phyloP scores from a whole-genome alignment of 2,797 vertebrate species.

The Eutrigla gurnardus region DNA sequence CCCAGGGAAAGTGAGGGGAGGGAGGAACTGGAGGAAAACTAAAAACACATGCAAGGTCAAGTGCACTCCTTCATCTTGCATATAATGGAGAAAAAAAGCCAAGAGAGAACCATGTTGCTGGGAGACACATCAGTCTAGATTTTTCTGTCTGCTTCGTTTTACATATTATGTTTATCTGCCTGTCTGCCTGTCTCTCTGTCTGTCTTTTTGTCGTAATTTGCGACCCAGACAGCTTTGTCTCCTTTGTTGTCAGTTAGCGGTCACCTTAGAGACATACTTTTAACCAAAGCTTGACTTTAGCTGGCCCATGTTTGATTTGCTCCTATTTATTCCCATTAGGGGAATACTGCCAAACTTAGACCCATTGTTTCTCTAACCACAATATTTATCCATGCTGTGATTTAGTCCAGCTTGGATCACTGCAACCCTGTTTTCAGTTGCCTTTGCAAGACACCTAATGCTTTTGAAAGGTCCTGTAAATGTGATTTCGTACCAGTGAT shows the following conservation, averaged over 20 bases:
- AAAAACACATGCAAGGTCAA: constrained; percentile 80
- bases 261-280: background rate
- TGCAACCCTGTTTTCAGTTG: background rate
- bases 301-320: background rate
- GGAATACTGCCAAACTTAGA: background rate
- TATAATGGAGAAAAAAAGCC: constrained; percentile 43
- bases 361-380: background rate
- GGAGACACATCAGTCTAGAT: constrained; percentile 25
- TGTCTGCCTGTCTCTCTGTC: too few species aligned
- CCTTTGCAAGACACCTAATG: background rate
- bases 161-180: background rate
- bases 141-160: constrained; percentile 22
- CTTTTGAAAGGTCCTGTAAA: constrained; percentile 2
- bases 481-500: background rate
- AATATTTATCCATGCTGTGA: constrained; percentile 2
- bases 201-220: background rate
- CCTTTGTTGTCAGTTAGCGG: background rate
- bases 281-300: background rate
- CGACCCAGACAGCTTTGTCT: background rate
- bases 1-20: constrained; percentile 50
- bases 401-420: background rate
- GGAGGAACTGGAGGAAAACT: constrained; percentile 67
- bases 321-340: background rate
- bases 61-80: constrained; percentile 61
- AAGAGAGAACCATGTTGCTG: constrained; percentile 18